Percentiles rank a stretch among this genome's conserved stretches.
These are phyloP conservation scores for Todiramphus chloris DNA, from an alignment of 2,113 vertebrate genomes.

Conservation along the genomic window DNA sequence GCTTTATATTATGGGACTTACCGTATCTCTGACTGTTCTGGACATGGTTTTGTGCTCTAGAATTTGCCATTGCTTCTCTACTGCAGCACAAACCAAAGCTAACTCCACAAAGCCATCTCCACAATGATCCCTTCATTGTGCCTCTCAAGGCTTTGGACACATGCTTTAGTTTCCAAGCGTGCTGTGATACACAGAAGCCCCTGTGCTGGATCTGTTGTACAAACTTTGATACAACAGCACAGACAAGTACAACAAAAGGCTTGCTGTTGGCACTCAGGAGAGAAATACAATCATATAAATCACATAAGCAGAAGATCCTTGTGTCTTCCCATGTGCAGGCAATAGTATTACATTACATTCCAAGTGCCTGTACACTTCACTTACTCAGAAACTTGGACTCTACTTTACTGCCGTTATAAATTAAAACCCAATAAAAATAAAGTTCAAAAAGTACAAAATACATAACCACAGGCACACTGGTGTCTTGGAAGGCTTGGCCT, in stretches of 20 bases:
- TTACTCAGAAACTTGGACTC: slow-evolving; percentile 2
- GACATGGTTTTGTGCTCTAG: neutral
- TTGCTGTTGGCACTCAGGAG: neutral
- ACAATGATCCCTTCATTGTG: neutral
- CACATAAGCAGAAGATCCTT: neutral
- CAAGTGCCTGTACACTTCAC: neutral
- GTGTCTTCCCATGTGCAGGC: neutral
- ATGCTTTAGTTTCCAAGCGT: neutral
- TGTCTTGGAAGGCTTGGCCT: slow-evolving; percentile 1
- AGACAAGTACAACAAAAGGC: neutral
- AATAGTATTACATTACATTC: neutral
- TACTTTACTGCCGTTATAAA: neutral
- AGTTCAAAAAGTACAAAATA: neutral
- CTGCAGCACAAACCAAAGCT: neutral
- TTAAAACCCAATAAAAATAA: neutral
- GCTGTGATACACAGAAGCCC: neutral
- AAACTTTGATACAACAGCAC: neutral
- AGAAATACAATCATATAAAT: slow-evolving; percentile 28
- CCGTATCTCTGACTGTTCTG: neutral
- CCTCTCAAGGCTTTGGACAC: neutral
- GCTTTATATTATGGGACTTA: neutral
- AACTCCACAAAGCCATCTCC: neutral
- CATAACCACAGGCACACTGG: neutral
- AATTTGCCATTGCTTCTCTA: neutral
- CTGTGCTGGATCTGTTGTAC: neutral